Evolutionary conservation across 2,113 vertebrate genomes (phyloP).

Genomic region (Podarcis muralis): DNA sequence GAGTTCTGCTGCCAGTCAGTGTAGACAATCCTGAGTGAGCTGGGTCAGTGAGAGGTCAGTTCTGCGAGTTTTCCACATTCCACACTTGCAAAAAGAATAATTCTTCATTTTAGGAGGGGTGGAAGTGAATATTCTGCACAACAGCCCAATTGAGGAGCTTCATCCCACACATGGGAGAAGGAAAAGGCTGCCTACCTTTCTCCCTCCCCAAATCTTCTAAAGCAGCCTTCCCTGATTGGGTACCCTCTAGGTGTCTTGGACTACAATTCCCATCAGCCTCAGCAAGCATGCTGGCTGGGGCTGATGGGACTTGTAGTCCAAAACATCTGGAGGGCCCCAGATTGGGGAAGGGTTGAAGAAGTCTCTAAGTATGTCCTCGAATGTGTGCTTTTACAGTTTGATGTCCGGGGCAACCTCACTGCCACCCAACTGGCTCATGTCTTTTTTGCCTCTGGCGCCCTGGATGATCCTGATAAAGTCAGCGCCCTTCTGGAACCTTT

Average conservation of each 20-base stretch:
- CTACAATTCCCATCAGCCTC: too few species aligned
- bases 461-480: not conserved
- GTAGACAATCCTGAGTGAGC: too few species aligned
- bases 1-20: too few species aligned
- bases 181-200: too few species aligned
- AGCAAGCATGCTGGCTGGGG: too few species aligned
- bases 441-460: slow-evolving; percentile 28
- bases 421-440: slow-evolving; percentile 18
- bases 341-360: too few species aligned
- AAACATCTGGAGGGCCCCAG: too few species aligned
- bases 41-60: not conserved
- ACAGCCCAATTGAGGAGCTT: not conserved
- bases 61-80: not conserved
- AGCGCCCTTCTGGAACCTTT: slow-evolving; percentile 1
- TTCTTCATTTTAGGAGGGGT: not conserved
- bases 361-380: too few species aligned
- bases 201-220: accelerated
- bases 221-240: too few species aligned
- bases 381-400: slow-evolving; percentile 33
- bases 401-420: slow-evolving; percentile 8
- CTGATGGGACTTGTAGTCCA: too few species aligned
- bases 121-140: not conserved
- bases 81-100: too few species aligned
- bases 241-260: too few species aligned
- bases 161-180: not conserved